Evolutionary conservation across 2,797 vertebrate species (phyloP), one percentile per base, ranked within the genome.

Genomic region (Holocentrus rufus): DNA sequence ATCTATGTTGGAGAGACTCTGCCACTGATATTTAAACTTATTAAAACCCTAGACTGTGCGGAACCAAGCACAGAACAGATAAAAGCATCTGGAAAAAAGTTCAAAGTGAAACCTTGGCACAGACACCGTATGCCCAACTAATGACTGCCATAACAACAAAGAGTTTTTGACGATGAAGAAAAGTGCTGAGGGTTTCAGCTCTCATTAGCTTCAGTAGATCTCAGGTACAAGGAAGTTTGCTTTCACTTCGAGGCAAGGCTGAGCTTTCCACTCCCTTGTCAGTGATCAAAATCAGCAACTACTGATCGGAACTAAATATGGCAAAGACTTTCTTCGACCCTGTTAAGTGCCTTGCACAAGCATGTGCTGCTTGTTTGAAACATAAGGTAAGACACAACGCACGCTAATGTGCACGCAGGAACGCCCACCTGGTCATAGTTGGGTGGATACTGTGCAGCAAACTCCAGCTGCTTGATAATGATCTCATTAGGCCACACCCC

Each of bases 401-500:
- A 59, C 54, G 31, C 18, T 11, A 15, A 13, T 11, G 20, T 15
- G 42, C n/a, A 11, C 15, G 23, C 11, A 18, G 7, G 23, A 1
- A 64, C 2, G 69, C 92, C 84, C 63, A 98, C 98, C 93, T 94
- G 91, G 91, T 99, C 92, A 58, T 95, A 98, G 34, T 92, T 92
- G 0, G 96, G 94, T 5, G 98, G 98, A 85, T 98, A 98, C 39
- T 93, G 93, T 0, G 95, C 89, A 0, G 96, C 98, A 0, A 98
- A 97, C 88, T 99, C 98, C 81, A 99, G 93, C 84, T 98, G 95
- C 65, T 85, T 92, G 79, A 99, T 94, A 87, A 99, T 91, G 30
- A 98, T 93, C 47, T 98, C 94, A 0, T 98, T 99, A 31, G 96
- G 96, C 3, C 94, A 90, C 58, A 98, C 95, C 3, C 76, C 76